These are phyloP conservation scores for Otolemur crassicaudatus DNA, from an alignment of 2,797 vertebrate species.

Conservation along the genomic window DNA sequence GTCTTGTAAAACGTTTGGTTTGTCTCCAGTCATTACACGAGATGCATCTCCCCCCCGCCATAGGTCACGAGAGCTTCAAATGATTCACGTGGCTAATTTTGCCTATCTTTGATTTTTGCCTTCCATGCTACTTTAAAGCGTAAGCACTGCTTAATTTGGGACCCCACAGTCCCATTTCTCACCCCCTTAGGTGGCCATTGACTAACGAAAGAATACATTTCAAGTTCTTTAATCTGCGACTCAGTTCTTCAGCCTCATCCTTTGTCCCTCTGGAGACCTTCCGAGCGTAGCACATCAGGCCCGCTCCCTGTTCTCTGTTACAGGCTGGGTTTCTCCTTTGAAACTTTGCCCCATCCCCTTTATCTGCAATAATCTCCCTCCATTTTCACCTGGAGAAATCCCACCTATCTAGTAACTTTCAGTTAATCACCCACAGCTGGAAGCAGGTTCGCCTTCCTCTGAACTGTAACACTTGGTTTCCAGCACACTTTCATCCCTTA, in stretches of 20 bases:
- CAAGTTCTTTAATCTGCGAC: conserved; percentile 25
- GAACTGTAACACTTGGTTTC: not conserved
- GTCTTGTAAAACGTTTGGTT: not conserved
- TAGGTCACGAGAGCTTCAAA: not conserved
- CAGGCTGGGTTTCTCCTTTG: not conserved
- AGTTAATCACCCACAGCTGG: conserved; percentile 41
- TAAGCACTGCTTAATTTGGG: conserved; percentile 11
- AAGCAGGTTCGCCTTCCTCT: not conserved
- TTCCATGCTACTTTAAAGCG: not conserved
- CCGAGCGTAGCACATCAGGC: not conserved
- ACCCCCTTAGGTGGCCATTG: conserved; percentile 22
- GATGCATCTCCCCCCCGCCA: not conserved
- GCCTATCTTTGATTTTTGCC: not conserved
- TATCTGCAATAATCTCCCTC: not conserved
- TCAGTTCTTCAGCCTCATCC: not conserved
- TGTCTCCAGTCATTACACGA: not conserved
- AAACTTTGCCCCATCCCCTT: not conserved
- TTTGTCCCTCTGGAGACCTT: not conserved
- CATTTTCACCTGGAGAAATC: not conserved
- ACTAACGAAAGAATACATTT: conserved; percentile 12
- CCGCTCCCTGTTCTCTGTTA: not conserved
- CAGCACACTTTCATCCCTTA: not conserved
- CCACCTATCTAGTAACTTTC: not conserved
- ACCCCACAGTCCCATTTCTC: conserved; percentile 3
- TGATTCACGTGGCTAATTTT: conserved; percentile 15